A percentile compares a stretch with the other conserved stretches of the same genome.
These are phyloP conservation scores for Drosophila oshimai DNA, from an alignment of 1,140 invertebrate genomes.

Conservation along the genomic window DNA sequence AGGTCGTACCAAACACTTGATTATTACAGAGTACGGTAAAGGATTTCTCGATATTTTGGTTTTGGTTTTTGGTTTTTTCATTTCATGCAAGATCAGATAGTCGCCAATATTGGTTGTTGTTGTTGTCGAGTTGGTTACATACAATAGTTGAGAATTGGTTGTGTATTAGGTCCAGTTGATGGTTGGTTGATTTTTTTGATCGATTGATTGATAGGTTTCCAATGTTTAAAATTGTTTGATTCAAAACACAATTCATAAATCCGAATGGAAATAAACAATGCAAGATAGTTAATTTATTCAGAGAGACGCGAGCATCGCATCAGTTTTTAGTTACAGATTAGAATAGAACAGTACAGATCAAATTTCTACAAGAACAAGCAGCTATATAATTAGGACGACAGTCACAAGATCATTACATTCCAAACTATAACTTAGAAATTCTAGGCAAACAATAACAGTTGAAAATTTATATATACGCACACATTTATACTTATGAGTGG, in stretches of 20 bases:
- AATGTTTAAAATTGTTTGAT: slow-evolving; percentile 48
- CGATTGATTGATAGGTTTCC: slow-evolving; percentile 29
- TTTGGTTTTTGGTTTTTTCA: slow-evolving; percentile 28
- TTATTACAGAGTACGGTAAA: slow-evolving; percentile 42
- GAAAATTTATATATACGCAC: slow-evolving; percentile 9
- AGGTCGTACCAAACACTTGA: slow-evolving; percentile 82
- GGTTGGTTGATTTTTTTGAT: slow-evolving; percentile 36
- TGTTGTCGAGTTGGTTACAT: slow-evolving; percentile 56
- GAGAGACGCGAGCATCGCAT: slow-evolving; percentile 14
- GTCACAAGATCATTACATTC: slow-evolving; percentile 9
- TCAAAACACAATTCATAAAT: slow-evolving; percentile 45
- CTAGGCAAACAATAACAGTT: slow-evolving; percentile 16
- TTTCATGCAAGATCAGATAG: slow-evolving; percentile 58
- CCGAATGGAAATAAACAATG: slow-evolving; percentile 45
- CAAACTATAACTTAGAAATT: background rate
- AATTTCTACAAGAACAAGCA: slow-evolving; percentile 29
- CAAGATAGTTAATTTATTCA: slow-evolving; percentile 45
- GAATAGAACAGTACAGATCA: slow-evolving; percentile 13
- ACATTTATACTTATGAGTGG: slow-evolving; percentile 31
- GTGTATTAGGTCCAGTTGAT: slow-evolving; percentile 32
- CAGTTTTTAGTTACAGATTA: slow-evolving; percentile 13
- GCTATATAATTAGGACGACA: slow-evolving; percentile 6
- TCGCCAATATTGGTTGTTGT: slow-evolving; percentile 43
- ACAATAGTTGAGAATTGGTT: slow-evolving; percentile 54
- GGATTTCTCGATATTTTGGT: slow-evolving; percentile 29